Percentiles rank a stretch among this genome's conserved stretches.
Evolutionary conservation across 2,888 invertebrate species (phyloP).

Genomic region (Craniophora ligustri): DNA sequence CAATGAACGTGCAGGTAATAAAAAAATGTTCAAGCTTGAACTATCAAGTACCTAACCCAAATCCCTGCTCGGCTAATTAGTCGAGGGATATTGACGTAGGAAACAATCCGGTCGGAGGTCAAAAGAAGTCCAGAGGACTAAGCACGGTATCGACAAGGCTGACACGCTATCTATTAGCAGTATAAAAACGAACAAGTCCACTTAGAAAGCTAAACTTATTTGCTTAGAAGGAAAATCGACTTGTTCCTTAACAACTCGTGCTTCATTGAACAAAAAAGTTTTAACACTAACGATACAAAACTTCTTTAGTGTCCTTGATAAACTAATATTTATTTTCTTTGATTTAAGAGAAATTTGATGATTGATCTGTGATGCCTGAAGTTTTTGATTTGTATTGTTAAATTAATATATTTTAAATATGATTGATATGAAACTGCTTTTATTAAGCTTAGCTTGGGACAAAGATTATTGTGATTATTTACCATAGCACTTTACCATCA

Average conservation of each 20-base stretch:
- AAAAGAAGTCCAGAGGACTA: constrained; percentile 15
- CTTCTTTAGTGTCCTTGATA: background rate
- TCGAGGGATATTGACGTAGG: constrained; percentile 24
- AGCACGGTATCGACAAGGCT: background rate
- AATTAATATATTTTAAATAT: constrained; percentile 2
- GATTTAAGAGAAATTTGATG: constrained; percentile 6
- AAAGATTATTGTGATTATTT: constrained; percentile 34
- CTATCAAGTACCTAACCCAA: constrained; percentile 13
- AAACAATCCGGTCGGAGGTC: constrained; percentile 20
- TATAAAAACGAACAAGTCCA: background rate
- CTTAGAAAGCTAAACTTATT: constrained; percentile 3
- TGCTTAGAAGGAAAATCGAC: background rate
- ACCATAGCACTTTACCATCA: background rate
- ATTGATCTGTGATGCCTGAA: background rate
- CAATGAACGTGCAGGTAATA: constrained; percentile 8
- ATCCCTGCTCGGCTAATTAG: constrained; percentile 25
- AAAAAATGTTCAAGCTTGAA: constrained; percentile 16
- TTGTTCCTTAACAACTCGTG: background rate
- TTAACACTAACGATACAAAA: constrained; percentile 16
- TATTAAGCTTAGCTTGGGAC: constrained; percentile 16
- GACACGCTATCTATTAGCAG: constrained; percentile 23
- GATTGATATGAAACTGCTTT: constrained; percentile 11
- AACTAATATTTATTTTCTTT: constrained; percentile 5
- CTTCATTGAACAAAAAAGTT: constrained; percentile 22
- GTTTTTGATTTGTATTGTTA: background rate